Evolutionary conservation across 2,113 vertebrate genomes (phyloP).

Genomic region (Takifugu flavidus): DNA sequence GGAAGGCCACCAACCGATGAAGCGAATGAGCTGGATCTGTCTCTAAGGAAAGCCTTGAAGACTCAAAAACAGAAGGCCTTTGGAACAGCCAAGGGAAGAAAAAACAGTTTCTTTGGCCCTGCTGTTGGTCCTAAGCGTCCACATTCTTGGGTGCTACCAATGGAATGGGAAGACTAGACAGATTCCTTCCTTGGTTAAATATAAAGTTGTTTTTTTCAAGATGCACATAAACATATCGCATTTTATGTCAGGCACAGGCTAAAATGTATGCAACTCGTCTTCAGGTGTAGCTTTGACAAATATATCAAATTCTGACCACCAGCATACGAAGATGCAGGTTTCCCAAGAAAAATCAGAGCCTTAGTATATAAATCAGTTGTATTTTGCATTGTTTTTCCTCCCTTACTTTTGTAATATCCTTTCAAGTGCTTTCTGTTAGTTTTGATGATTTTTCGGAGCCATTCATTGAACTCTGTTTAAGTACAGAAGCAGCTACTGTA

Average conservation of each 20-base stretch:
- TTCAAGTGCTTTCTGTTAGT: neutral
- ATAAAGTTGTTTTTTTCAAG: neutral
- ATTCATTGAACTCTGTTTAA: neutral
- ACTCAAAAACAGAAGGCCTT: conserved; percentile 28
- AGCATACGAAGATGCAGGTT: no score
- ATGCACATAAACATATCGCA: conserved; percentile 15
- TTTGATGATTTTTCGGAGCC: neutral
- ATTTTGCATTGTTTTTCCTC: no score
- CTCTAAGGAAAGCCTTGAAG: conserved; percentile 56
- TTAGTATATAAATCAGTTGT: no score
- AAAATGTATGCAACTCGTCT: no score
- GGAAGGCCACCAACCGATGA: conserved; percentile 63
- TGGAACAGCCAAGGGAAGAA: conserved; percentile 31
- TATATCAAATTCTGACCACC: no score
- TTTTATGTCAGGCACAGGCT: no score
- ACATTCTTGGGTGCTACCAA: conserved; percentile 66
- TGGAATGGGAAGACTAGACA: conserved; percentile 77
- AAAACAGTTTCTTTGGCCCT: conserved; percentile 24
- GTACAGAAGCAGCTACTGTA: conserved; percentile 7
- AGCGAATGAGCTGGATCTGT: conserved; percentile 57
- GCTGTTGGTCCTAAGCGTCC: conserved; percentile 37
- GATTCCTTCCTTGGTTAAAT: conserved; percentile 22
- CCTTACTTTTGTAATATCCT: neutral
- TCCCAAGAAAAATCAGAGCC: no score
- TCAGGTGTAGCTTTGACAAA: no score